These are phyloP conservation scores for Austrolebias charrua DNA, from an alignment of 2,797 vertebrate species.

Conservation along the genomic window DNA sequence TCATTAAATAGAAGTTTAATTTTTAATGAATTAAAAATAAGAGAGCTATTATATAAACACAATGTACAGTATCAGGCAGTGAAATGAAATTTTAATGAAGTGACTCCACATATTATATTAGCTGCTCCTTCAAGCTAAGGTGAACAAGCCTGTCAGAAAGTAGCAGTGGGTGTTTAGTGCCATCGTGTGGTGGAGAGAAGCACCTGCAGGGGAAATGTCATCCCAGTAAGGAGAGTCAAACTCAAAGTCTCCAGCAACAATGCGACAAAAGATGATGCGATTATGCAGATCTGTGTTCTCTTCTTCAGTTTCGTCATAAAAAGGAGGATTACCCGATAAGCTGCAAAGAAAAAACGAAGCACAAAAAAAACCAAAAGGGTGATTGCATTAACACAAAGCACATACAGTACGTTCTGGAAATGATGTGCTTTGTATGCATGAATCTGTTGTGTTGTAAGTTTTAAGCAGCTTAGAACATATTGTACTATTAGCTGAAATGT, in stretches of 20 bases:
- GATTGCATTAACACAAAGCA: neutral
- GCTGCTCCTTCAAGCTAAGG: too few species aligned
- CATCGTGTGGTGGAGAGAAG: slow-evolving; percentile 38
- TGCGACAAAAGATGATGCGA: slow-evolving; percentile 88
- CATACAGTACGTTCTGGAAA: neutral
- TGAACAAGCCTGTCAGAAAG: too few species aligned
- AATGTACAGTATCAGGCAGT: too few species aligned
- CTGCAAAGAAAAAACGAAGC: slow-evolving; percentile 48
- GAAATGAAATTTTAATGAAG: too few species aligned
- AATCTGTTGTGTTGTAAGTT: neutral
- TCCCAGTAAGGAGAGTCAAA: slow-evolving; percentile 90
- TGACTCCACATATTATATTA: too few species aligned
- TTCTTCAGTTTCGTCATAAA: slow-evolving; percentile 88
- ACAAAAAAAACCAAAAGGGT: neutral
- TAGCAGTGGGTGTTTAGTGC: slow-evolving; percentile 29
- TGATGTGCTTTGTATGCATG: neutral
- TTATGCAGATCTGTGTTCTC: slow-evolving; percentile 86
- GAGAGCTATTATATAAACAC: too few species aligned
- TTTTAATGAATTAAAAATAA: too few species aligned
- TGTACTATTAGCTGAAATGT: neutral
- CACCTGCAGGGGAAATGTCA: slow-evolving; percentile 87
- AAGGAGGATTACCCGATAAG: slow-evolving; percentile 87
- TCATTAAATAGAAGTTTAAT: neutral
- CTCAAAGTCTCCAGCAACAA: slow-evolving; percentile 87
- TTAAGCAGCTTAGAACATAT: neutral